Evolutionary conservation across 23 tunicate species (phyloP), one percentile per base, ranked within the genome.

Genomic region (Botrylloides violaceus): DNA sequence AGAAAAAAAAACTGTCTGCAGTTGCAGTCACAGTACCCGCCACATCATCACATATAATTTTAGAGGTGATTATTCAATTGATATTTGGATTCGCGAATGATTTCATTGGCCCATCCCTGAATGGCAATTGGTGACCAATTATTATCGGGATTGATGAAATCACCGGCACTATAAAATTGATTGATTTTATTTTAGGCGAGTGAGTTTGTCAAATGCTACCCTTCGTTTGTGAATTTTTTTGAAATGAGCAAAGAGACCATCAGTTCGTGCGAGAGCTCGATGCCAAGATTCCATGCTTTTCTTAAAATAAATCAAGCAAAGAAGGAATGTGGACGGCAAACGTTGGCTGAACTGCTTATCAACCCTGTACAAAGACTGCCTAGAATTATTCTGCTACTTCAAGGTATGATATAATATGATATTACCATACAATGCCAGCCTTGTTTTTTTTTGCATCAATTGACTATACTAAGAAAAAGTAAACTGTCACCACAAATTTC

Each of bases 281-380:
- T 63, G 27, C 73, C 97, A 2, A 72, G 97, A 24, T 90, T 90
- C 60, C 97, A 90, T 66, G 97, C 97, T 27, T 90, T 90, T 68
- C 81, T 90, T 4, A 90, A 90, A 79, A 90, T 90, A 55, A 90
- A 90, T 36, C 97, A 90, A 61, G 90, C 97, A 9, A 90, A 90
- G 59, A 76, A 66, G 30, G 97, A 90, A 36, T 90, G 97, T 38
- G 97, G 97, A 5, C 65, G 97, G 15, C 97, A 90, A 56, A 90
- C 97, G 3, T 63, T 90, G 15, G 90, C 97, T 55, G 85, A 90
- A 65, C 79, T 90, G 22, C 68, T 90, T 19, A 90, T 90, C 71
- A 90, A 90, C 43, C 90, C 97, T 2, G 97, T 90, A 9, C 97
- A 90, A 43, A 77, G 97, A 2, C 43, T 90, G 18, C 97, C 97